These are phyloP conservation scores for Octodonta nipae DNA, from an alignment of 2,888 invertebrate genomes.

Conservation along the genomic window DNA sequence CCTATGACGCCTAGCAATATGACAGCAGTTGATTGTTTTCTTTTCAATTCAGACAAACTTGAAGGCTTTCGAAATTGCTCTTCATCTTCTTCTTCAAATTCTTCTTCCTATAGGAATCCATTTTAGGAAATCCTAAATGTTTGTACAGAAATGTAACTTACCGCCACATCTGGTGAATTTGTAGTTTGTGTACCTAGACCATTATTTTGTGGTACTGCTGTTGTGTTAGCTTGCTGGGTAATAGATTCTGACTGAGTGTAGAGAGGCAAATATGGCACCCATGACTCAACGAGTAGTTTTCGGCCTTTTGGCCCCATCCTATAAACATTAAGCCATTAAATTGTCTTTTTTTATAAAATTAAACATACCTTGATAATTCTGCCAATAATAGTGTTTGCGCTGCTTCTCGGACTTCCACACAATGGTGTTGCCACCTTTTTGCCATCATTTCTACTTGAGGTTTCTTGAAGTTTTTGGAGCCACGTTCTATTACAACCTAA, in stretches of 20 bases:
- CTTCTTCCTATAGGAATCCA: constrained; percentile 55
- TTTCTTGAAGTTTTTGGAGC: constrained; percentile 73
- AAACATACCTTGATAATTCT: constrained; percentile 47
- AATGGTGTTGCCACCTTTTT: constrained; percentile 95
- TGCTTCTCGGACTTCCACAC: constrained; percentile 92
- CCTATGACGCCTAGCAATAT: constrained; percentile 94
- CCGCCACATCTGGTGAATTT: constrained; percentile 21
- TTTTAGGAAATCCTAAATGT: too few species aligned
- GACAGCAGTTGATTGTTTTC: constrained; percentile 94
- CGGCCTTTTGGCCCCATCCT: constrained; percentile 81
- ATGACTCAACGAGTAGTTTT: constrained; percentile 82
- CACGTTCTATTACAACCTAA: constrained; percentile 38
- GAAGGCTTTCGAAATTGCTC: constrained; percentile 77
- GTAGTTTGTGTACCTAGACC: constrained; percentile 22
- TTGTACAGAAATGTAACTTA: too few species aligned
- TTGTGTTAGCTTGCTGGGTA: constrained; percentile 46
- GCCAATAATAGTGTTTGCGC: constrained; percentile 90
- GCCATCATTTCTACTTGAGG: constrained; percentile 97
- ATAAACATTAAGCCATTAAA: too few species aligned
- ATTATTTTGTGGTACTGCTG: constrained; percentile 36
- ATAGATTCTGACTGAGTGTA: constrained; percentile 71
- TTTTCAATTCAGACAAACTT: constrained; percentile 69
- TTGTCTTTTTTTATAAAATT: neutral
- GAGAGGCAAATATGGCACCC: constrained; percentile 89
- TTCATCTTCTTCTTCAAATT: constrained; percentile 75